Evolutionary conservation across 1,140 invertebrate genomes (phyloP).

Genomic region (Coptotermes formosanus): DNA sequence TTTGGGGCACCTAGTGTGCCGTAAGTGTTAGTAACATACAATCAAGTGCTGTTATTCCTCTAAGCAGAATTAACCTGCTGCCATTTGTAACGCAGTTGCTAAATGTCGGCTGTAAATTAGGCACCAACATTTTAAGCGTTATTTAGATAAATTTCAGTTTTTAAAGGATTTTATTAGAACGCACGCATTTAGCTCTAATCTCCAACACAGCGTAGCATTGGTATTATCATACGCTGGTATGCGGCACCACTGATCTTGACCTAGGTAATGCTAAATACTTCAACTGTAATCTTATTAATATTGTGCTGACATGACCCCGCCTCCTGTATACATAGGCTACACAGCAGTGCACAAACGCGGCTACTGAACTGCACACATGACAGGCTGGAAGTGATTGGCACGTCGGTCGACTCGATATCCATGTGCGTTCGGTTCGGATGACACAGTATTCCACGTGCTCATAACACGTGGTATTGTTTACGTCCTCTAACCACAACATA

Average conservation of each 20-base stretch:
- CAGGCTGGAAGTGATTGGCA: conserved; percentile 12
- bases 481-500: background rate
- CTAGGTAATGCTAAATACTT: conserved; percentile 16
- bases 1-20: too few species aligned
- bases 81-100: too few species aligned
- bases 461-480: background rate
- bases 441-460: background rate
- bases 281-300: conserved; percentile 14
- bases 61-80: too few species aligned
- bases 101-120: too few species aligned
- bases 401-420: background rate
- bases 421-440: background rate
- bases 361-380: background rate
- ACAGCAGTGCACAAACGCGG: conserved; percentile 1
- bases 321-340: background rate
- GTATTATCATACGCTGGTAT: background rate
- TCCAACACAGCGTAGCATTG: background rate
- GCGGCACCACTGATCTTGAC: background rate
- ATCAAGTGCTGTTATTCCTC: too few species aligned
- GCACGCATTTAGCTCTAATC: too few species aligned
- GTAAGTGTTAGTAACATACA: too few species aligned
- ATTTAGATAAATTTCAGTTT: too few species aligned
- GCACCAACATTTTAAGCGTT: too few species aligned
- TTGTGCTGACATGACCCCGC: background rate
- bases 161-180: too few species aligned